Percentiles rank a stretch among this genome's conserved stretches.
Evolutionary conservation across 2,888 invertebrate species (phyloP).

Genomic region (Campoplex nolae): DNA sequence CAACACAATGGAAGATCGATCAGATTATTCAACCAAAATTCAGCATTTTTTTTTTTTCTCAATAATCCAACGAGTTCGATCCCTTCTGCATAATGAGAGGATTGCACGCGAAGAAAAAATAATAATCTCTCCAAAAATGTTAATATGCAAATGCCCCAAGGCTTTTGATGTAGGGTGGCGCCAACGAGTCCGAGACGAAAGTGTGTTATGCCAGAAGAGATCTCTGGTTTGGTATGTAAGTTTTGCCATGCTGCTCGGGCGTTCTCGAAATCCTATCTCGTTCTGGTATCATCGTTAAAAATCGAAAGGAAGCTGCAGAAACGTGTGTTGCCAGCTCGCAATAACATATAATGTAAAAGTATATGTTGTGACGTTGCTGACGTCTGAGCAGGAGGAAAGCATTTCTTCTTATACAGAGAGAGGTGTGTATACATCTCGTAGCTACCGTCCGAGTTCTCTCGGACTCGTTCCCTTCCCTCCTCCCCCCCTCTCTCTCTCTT

Average conservation of each 20-base stretch:
- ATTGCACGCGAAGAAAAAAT: background rate
- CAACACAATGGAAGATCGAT: no score
- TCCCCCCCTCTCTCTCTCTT: background rate
- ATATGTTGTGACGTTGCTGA: constrained; percentile 46
- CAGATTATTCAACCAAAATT: no score
- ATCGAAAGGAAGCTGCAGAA: constrained; percentile 59
- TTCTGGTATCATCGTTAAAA: constrained; percentile 43
- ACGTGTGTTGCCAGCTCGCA: constrained; percentile 31
- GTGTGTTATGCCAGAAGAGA: constrained; percentile 51
- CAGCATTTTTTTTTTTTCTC: background rate
- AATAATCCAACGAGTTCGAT: constrained; percentile 1
- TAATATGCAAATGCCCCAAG: constrained; percentile 16
- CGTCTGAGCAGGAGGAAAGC: constrained; percentile 36
- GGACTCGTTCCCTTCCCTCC: background rate
- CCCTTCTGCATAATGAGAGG: constrained; percentile 18
- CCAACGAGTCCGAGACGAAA: constrained; percentile 58
- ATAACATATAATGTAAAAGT: constrained; percentile 57
- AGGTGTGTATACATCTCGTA: background rate
- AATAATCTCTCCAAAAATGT: constrained; percentile 11
- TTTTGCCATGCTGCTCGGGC: constrained; percentile 30
- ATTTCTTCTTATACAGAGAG: constrained; percentile 49
- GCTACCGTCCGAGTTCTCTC: constrained; percentile 13
- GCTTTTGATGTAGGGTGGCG: constrained; percentile 50
- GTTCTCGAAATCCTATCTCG: constrained; percentile 45
- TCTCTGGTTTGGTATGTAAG: constrained; percentile 12